Conservation (phyloP, 2,888 invertebrate genomes). For the Troglohyphantes excavatus region DNA sequence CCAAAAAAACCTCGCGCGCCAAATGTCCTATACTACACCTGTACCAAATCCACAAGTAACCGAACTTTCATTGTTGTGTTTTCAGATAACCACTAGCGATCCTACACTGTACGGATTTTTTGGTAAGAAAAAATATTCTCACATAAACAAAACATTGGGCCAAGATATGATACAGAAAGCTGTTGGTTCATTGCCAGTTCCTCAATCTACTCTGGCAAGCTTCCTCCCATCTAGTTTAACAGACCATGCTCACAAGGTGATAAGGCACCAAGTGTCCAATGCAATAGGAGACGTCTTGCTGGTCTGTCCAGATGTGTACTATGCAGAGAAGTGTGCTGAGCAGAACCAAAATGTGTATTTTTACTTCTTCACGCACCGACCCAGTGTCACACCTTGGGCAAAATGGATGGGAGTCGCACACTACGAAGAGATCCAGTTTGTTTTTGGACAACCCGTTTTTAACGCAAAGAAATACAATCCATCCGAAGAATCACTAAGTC, state of each 20-base stretch:
- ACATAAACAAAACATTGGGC: not conserved
- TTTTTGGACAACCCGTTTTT: constrained; percentile 57
- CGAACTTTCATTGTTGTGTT: too few relatives aligned
- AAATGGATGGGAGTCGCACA: constrained; percentile 71
- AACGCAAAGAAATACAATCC: not conserved
- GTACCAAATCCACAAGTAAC: too few relatives aligned
- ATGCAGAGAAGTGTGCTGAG: constrained; percentile 62
- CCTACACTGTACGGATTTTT: not conserved
- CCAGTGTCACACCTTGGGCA: constrained; percentile 31
- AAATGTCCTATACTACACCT: too few relatives aligned
- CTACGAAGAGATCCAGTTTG: constrained; percentile 65
- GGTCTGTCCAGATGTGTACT: constrained; percentile 55
- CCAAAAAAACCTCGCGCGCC: too few relatives aligned
- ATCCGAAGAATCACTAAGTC: not conserved
- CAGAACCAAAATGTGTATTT: constrained; percentile 40
- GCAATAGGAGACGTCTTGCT: constrained; percentile 48
- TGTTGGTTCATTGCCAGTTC: not conserved
- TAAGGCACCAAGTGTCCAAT: constrained; percentile 31
- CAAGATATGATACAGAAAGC: not conserved
- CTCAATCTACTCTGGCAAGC: not conserved
- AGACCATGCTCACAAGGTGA: not conserved
- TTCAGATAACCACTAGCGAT: not conserved
- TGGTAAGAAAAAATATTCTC: constrained; percentile 1
- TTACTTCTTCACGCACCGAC: constrained; percentile 65
- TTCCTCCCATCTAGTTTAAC: constrained; percentile 4